Evolutionary conservation across 2,888 invertebrate genomes (phyloP).

Genomic region (Pandemis cinnamomeana): DNA sequence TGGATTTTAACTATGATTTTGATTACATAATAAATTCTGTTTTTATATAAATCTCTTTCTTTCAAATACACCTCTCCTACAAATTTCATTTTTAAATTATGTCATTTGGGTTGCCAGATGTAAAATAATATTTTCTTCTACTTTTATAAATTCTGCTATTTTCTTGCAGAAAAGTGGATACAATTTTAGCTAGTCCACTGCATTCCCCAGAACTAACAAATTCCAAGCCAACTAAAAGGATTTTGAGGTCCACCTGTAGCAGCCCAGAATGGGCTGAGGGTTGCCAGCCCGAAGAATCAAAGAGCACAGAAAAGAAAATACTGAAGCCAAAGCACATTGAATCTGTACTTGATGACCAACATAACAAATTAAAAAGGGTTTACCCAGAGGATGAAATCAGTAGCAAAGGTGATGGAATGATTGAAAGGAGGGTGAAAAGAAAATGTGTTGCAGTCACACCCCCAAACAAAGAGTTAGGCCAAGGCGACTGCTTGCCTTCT

Average conservation of each 20-base stretch:
- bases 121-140: neutral
- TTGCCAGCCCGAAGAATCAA: conserved; percentile 61
- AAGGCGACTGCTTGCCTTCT: conserved; percentile 79
- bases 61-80: conserved; percentile 4
- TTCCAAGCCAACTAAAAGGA: conserved; percentile 56
- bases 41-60: conserved; percentile 25
- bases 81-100: neutral
- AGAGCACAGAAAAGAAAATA: conserved; percentile 55
- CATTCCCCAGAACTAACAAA: conserved; percentile 65
- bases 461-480: conserved; percentile 72
- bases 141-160: conserved; percentile 41
- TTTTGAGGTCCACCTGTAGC: conserved; percentile 59
- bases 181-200: conserved; percentile 59
- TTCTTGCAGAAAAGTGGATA: conserved; percentile 67
- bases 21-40: conserved; percentile 40
- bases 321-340: conserved; percentile 49
- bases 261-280: conserved; percentile 79
- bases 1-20: conserved; percentile 14
- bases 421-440: conserved; percentile 56
- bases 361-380: conserved; percentile 55
- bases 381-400: conserved; percentile 58
- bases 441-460: conserved; percentile 71
- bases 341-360: conserved; percentile 44
- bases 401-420: conserved; percentile 67
- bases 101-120: neutral